Conservation (phyloP, 2,113 vertebrate species). For the Prinia subflava region DNA sequence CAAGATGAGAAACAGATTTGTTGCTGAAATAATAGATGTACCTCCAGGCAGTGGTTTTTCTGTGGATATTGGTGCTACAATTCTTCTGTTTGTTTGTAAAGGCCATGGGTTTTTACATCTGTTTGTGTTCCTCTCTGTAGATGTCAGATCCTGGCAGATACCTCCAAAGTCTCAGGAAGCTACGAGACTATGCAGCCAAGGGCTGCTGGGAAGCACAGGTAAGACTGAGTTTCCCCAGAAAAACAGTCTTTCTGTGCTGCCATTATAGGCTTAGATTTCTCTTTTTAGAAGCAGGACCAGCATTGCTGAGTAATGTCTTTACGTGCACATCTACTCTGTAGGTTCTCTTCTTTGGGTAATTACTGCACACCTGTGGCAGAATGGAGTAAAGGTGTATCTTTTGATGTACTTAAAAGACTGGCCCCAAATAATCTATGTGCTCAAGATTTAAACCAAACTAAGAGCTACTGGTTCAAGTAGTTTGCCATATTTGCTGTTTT, state of each 20-base stretch:
- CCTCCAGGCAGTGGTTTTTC: not conserved
- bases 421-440: not conserved
- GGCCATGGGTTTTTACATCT: not conserved
- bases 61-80: not conserved
- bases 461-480: not conserved
- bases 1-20: not conserved
- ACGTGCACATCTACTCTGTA: not conserved
- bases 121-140: slow-evolving; percentile 57
- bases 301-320: not conserved
- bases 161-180: slow-evolving; percentile 89
- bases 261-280: not conserved
- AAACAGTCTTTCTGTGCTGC: not conserved
- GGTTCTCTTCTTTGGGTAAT: not conserved
- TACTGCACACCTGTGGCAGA: not conserved
- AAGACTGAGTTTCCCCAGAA: not conserved
- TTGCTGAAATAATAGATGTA: not conserved
- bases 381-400: not conserved
- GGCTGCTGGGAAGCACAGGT: slow-evolving; percentile 99
- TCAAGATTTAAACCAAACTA: not conserved
- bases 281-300: not conserved
- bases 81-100: not conserved
- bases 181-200: slow-evolving; percentile 90
- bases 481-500: not conserved
- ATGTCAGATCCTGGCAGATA: slow-evolving; percentile 88
- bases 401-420: not conserved